Evolutionary conservation across 2,113 vertebrate genomes (phyloP).

Genomic region (Cariama cristata): DNA sequence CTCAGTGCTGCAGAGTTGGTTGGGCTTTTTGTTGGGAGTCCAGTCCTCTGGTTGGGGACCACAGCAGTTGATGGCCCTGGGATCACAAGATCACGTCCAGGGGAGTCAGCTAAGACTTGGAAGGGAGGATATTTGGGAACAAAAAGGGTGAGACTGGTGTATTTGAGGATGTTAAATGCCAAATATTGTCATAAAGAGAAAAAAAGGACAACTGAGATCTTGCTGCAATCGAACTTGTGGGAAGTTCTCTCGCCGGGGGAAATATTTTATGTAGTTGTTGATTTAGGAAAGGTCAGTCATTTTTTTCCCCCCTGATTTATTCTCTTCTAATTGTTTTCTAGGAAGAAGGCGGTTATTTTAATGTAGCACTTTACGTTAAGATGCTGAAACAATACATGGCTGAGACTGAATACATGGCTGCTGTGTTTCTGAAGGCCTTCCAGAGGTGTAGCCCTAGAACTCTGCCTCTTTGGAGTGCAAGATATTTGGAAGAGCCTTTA

Average conservation of each 20-base stretch:
- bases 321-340: not conserved
- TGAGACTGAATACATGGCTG: not conserved
- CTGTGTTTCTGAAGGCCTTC: not conserved
- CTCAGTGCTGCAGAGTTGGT: not conserved
- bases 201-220: not conserved
- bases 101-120: not conserved
- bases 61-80: not conserved
- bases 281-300: slow-evolving; percentile 8
- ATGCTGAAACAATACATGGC: not conserved
- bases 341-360: not conserved
- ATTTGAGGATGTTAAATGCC: not conserved
- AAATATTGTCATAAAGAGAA: slow-evolving; percentile 16
- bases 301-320: not conserved
- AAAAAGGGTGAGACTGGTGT: not conserved
- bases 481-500: not conserved
- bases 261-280: slow-evolving; percentile 4
- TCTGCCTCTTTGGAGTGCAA: not conserved
- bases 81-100: not conserved
- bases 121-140: not conserved
- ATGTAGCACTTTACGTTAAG: not conserved
- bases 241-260: not conserved
- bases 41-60: not conserved
- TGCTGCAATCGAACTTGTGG: not conserved
- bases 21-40: not conserved
- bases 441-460: not conserved